Percentiles rank a stretch among this genome's conserved stretches.
Conservation (phyloP, 1,140 invertebrate species). For the Sitophilus oryzae region DNA sequence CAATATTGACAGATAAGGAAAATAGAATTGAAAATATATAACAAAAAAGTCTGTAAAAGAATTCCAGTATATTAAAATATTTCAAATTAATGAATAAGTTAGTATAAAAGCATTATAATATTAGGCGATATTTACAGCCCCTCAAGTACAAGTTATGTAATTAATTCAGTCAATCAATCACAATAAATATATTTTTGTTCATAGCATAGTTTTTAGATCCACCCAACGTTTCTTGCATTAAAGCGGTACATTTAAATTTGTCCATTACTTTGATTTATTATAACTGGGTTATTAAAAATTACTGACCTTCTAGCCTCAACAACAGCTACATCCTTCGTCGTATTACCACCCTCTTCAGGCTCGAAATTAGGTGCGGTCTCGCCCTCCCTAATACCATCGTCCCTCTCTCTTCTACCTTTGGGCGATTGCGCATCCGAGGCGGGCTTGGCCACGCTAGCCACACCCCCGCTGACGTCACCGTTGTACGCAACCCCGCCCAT, state of each 20-base stretch:
- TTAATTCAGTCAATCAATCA: too few relatives aligned
- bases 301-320: slow-evolving; percentile 34
- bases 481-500: slow-evolving; percentile 9
- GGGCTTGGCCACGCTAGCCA: slow-evolving; percentile 18
- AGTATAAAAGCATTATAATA: too few relatives aligned
- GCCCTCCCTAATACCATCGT: slow-evolving; percentile 26
- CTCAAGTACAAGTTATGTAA: too few relatives aligned
- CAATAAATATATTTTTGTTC: too few relatives aligned
- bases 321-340: slow-evolving; percentile 16
- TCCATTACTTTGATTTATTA: too few relatives aligned
- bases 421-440: slow-evolving; percentile 26
- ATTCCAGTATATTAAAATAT: too few relatives aligned
- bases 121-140: too few relatives aligned
- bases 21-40: neutral
- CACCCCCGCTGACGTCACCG: slow-evolving; percentile 23
- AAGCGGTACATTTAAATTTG: too few relatives aligned
- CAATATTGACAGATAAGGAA: neutral
- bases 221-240: too few relatives aligned
- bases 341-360: slow-evolving; percentile 8
- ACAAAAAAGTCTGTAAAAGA: neutral
- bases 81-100: too few relatives aligned
- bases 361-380: slow-evolving; percentile 25
- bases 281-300: too few relatives aligned
- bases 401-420: slow-evolving; percentile 7
- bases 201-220: too few relatives aligned